Evolutionary conservation across 2,113 vertebrate genomes (phyloP), one percentile per base, ranked within the genome.

Genomic region (Clinocottus analis): DNA sequence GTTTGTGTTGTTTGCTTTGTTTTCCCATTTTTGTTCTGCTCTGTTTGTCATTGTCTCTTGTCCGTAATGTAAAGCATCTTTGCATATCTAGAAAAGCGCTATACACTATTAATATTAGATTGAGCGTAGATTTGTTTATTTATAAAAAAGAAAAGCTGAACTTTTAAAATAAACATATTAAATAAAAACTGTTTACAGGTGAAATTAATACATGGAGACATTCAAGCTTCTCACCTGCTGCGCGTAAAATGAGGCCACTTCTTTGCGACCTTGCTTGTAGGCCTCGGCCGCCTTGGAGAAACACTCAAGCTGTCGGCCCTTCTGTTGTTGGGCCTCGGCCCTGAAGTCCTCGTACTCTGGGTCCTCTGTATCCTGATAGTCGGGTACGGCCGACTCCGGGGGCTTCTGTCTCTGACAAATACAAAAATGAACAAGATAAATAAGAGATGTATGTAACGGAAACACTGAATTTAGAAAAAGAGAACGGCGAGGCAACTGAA

Each of bases 231-330:
- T 75, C 39, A 97, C 98, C 96, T 97, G 97, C 76, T 97, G 96
- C 21, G 98, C 97, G 43, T 99, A 99, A 92, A 97, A 98, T 0
- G 96, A 96, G 41, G 98, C 98, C 56, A 99, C 97, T 2, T 97
- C 91, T 90, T 95, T 98, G 87, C 93, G 96, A 5, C 97, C 97
- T 91, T 97, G 96, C 55, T 92, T 93, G 85, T 94, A 95, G 19
- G 98, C 98, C 75, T 97, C 97, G 2, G 95, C 96, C 3, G 98
- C 97, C 80, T 98, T 99, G 66, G 89, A 88, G 66, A 97, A 96
- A 85, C 93, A 95, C 45, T 99, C 97, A 0, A 95, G 94, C 89
- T 96, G 97, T 79, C 95, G 95, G 4, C 89, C 93, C 31, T 94
- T 96, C 89, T 99, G 97, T 71, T 97, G 91, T 65, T 93, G 94